Evolutionary conservation across 2,797 vertebrate genomes (phyloP).

Genomic region (Pangasius larnaudii): DNA sequence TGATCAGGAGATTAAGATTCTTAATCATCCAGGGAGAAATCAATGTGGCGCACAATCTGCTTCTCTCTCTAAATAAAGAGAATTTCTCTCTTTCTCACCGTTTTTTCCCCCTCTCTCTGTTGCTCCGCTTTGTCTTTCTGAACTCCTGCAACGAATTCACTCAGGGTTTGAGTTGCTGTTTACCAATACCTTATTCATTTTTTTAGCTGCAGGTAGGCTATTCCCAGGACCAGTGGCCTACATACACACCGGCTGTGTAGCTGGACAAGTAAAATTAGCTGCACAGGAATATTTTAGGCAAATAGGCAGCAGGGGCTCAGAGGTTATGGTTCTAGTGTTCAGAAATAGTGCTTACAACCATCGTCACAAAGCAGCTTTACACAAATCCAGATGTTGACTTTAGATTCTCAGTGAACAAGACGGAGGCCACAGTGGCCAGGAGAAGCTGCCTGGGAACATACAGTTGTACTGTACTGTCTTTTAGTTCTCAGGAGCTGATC

Average conservation of each 20-base stretch:
- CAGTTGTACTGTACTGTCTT: not conserved
- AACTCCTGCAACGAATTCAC: not conserved
- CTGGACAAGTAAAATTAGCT: not conserved
- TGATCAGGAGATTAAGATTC: slow-evolving; percentile 15
- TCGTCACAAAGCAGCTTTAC: not conserved
- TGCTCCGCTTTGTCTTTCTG: not conserved
- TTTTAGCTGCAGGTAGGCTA: not conserved
- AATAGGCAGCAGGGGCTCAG: not conserved
- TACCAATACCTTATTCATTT: slow-evolving; percentile 7
- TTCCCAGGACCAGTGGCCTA: slow-evolving; percentile 16
- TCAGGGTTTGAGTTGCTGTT: not conserved
- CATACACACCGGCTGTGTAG: not conserved
- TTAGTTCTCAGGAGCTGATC: not conserved
- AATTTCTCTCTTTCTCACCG: not conserved
- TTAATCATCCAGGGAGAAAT: not conserved
- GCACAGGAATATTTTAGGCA: not conserved
- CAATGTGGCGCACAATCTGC: not conserved
- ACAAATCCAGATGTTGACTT: not conserved
- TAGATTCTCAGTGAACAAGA: not conserved
- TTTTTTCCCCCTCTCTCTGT: not conserved
- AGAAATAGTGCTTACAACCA: not conserved
- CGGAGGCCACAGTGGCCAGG: not conserved
- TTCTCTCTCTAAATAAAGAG: not conserved
- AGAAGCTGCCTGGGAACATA: not conserved
- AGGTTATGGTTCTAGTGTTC: not conserved